Evolutionary conservation across 2,113 vertebrate species (phyloP), one percentile per base, ranked within the genome.

Genomic region (Mobula birostris): DNA sequence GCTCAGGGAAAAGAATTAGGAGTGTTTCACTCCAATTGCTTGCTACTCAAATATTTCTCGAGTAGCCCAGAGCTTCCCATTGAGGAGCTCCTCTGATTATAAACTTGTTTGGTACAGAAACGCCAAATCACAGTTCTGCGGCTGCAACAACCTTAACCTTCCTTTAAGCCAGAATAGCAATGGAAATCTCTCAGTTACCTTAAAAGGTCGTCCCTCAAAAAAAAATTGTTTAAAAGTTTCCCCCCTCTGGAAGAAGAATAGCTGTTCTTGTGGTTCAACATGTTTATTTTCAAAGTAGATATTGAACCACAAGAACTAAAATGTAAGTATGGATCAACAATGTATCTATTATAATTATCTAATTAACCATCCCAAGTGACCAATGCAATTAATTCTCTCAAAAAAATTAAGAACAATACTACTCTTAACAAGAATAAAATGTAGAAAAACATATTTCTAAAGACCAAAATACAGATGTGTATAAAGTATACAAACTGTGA

Each of bases 111-210:
- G 78, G 94, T 95, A 95, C 1, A 95, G 95, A 95, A 97, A 96
- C 95, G 95, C 94, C 94, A 94, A 90, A 29, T 95, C 94, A 1
- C 15, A 66, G 66, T 24, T 94, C 94, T 78, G 27, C 0, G 4
- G 95, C 95, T 56, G 92, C 95, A 95, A 95, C 96, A 96, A 94
- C 70, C 94, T 95, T 91, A 29, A 72, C 83, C 94, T 95, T 87
- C 94, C 95, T 96, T 95, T 95, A 95, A 96, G 95, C 66, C 92
- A 95, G 74, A 95, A 96, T 95, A 94, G 95, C 95, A 95, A 94
- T 95, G 94, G 27, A 95, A 96, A 93, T 72, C 95, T 95, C 95
- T 95, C 94, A 74, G 95, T 95, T 95, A 95, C 94, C 94, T 77
- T 94, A 94, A 95, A 94, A 61, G 94, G 95, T 96, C 94, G 95